phyloP scores from a whole-genome alignment of 1,140 invertebrate species.

The Neodiprion pinetum region DNA sequence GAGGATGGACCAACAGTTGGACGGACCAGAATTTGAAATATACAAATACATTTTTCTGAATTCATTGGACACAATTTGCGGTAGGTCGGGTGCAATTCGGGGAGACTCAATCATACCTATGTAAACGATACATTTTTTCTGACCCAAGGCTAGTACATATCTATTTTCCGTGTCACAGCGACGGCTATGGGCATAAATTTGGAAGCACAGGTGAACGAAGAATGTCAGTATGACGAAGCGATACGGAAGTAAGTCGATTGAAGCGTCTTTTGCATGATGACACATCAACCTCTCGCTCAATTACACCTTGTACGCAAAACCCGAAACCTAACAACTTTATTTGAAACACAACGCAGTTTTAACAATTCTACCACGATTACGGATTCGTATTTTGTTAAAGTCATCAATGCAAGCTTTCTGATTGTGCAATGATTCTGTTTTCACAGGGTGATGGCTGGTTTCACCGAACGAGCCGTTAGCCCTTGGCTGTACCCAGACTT shows the following conservation, averaged over 20 bases:
- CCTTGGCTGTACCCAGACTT: not conserved
- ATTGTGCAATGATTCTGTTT: too few species aligned
- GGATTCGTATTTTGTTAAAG: too few species aligned
- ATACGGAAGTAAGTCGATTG: not conserved
- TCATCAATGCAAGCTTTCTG: too few species aligned
- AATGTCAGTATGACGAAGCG: not conserved
- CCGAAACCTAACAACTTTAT: too few species aligned
- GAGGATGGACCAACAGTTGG: slow-evolving; percentile 20
- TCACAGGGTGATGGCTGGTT: too few species aligned
- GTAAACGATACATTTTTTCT: not conserved
- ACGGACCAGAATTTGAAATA: slow-evolving; percentile 26
- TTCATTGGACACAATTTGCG: slow-evolving; percentile 29
- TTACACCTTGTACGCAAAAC: too few species aligned
- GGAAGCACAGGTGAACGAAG: slow-evolving; percentile 16
- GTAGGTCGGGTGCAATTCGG: slow-evolving; percentile 13
- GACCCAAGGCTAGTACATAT: not conserved
- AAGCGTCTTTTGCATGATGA: not conserved
- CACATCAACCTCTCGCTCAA: too few species aligned
- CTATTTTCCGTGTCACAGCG: slow-evolving; percentile 15
- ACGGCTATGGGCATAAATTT: slow-evolving; percentile 28
- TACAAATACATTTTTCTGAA: slow-evolving; percentile 15
- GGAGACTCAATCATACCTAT: not conserved
- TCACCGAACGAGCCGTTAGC: not conserved
- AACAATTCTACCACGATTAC: too few species aligned
- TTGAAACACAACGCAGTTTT: too few species aligned